Conservation (phyloP, 2,797 vertebrate species). For the Lepilemur septentrionalis region DNA sequence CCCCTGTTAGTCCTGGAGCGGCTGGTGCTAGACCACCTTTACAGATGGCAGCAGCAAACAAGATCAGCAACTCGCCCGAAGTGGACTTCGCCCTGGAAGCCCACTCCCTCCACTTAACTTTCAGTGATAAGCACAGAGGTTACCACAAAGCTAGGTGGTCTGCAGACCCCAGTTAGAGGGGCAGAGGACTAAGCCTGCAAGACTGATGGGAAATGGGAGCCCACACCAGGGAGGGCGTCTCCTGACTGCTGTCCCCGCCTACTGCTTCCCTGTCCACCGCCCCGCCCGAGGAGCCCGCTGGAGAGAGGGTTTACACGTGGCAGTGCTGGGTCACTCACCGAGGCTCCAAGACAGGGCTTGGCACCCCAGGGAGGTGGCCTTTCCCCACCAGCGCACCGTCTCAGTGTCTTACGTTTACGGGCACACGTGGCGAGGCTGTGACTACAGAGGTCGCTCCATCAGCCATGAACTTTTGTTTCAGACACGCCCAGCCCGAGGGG, state of each 20-base stretch:
- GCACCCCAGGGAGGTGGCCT: not conserved
- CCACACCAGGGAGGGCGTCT: not conserved
- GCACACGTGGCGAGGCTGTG: rapidly evolving
- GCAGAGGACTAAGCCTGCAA: rapidly evolving
- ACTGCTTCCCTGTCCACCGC: not conserved
- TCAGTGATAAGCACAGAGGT: not conserved
- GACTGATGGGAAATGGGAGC: rapidly evolving
- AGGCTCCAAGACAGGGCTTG: not conserved
- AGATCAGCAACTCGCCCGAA: rapidly evolving
- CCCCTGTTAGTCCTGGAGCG: rapidly evolving
- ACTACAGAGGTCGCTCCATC: rapidly evolving
- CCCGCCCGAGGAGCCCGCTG: not conserved
- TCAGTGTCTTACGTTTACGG: rapidly evolving
- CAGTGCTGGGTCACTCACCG: not conserved
- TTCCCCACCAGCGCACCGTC: rapidly evolving
- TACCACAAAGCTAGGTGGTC: rapidly evolving
- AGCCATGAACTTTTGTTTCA: not conserved
- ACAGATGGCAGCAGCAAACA: rapidly evolving
- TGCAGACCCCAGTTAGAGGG: not conserved
- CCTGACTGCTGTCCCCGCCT: rapidly evolving
- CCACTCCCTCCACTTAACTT: rapidly evolving
- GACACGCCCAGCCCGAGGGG: not conserved
- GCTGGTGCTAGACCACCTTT: rapidly evolving
- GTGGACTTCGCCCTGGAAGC: rapidly evolving
- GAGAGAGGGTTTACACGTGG: rapidly evolving